Percentiles rank a stretch among this genome's conserved stretches.
Conservation (phyloP, 2,888 invertebrate genomes). For the Agrochola circellaris region DNA sequence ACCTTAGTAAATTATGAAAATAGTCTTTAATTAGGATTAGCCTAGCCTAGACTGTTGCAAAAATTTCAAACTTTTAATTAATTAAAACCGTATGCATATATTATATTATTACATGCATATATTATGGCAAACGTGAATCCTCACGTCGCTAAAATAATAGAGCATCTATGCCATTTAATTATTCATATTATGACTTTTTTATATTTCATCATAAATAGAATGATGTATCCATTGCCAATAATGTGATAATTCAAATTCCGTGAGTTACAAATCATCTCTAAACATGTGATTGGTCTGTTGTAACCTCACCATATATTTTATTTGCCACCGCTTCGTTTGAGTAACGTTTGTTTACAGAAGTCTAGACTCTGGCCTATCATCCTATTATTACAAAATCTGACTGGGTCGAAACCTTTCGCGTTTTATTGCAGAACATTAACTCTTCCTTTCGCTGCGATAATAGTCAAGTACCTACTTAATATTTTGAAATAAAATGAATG, state of each 20-base stretch:
- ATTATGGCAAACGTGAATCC: not conserved
- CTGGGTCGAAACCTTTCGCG: conserved; percentile 53
- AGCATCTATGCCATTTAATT: no score
- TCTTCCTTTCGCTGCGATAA: conserved; percentile 35
- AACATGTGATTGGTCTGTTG: conserved; percentile 21
- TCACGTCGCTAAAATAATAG: not conserved
- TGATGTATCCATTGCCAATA: conserved; percentile 15
- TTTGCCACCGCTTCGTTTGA: conserved; percentile 20
- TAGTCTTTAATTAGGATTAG: conserved; percentile 9
- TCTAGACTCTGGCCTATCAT: conserved; percentile 29
- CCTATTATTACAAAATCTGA: conserved; percentile 39
- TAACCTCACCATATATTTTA: conserved; percentile 18
- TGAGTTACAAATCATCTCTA: conserved; percentile 30
- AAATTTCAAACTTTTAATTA: not conserved
- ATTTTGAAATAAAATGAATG: conserved; percentile 14
- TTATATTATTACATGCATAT: not conserved
- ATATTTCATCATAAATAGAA: not conserved
- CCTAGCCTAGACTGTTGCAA: conserved; percentile 7
- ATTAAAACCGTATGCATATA: not conserved
- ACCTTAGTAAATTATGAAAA: conserved; percentile 42
- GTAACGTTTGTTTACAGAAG: conserved; percentile 39
- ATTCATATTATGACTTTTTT: not conserved
- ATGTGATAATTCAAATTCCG: conserved; percentile 22
- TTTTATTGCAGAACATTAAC: conserved; percentile 46
- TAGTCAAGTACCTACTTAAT: conserved; percentile 14